Percentiles rank a stretch among this genome's conserved stretches.
Conservation (phyloP, 2,113 vertebrate species). For the Drymodes brunneopygia region DNA sequence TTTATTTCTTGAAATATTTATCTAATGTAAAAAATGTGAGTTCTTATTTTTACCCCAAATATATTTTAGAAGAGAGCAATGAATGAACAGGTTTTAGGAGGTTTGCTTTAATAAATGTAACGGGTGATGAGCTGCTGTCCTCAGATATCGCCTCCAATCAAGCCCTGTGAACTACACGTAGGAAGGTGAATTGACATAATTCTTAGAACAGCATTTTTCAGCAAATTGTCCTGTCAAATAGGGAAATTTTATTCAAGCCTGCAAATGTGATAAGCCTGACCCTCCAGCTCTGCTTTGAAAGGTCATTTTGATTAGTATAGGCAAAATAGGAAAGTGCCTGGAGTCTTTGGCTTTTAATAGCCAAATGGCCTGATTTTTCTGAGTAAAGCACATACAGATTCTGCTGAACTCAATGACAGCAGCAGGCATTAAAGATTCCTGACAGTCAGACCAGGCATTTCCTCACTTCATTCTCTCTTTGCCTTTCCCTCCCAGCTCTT, state of each 20-base stretch:
- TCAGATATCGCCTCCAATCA: not conserved
- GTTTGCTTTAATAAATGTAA: not conserved
- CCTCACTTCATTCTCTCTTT: not conserved
- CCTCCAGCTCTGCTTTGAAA: conserved; percentile 53
- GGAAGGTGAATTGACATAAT: not conserved
- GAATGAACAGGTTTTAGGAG: not conserved
- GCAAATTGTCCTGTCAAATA: conserved; percentile 60
- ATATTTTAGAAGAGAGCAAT: not conserved
- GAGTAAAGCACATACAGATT: not conserved
- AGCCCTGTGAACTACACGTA: not conserved
- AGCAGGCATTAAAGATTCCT: not conserved
- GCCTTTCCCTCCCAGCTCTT: not conserved
- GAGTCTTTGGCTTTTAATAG: not conserved
- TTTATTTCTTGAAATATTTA: not conserved
- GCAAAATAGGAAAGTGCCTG: conserved; percentile 16
- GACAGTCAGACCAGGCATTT: not conserved
- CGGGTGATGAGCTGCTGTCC: not conserved
- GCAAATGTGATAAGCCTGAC: conserved; percentile 46
- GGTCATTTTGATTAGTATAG: conserved; percentile 62
- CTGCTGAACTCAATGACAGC: not conserved
- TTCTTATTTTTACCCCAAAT: not conserved
- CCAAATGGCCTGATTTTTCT: not conserved
- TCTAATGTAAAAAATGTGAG: not conserved
- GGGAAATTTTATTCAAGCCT: conserved; percentile 58
- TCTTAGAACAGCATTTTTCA: conserved; percentile 47